These are phyloP conservation scores for Pemphredon lugubris DNA, from an alignment of 2,888 invertebrate species.

Conservation along the genomic window DNA sequence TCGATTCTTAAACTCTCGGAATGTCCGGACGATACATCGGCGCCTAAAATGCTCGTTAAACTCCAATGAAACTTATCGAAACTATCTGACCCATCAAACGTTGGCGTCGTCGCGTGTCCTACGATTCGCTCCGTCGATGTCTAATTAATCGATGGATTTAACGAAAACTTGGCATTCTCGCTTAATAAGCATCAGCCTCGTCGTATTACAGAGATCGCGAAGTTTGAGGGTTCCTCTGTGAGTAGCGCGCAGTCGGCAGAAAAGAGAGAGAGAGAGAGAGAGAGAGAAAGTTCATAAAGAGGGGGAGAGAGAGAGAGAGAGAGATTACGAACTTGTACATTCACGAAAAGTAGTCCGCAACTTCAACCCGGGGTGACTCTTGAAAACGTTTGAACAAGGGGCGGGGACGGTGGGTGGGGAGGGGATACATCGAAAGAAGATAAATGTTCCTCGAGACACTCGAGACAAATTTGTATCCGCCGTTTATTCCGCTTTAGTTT, in stretches of 20 bases:
- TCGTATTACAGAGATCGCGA: background rate
- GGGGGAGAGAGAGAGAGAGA: conserved; percentile 15
- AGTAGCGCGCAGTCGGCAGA: background rate
- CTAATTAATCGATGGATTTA: no score
- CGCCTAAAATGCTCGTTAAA: background rate
- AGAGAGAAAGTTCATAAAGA: conserved; percentile 7
- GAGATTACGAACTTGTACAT: conserved; percentile 48
- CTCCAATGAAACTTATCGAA: background rate
- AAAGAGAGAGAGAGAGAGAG: conserved; percentile 8
- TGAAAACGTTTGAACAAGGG: conserved; percentile 11
- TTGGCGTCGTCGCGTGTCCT: no score
- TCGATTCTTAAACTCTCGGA: background rate
- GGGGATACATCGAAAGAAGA: conserved; percentile 26
- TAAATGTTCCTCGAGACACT: conserved; percentile 30
- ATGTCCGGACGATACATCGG: background rate
- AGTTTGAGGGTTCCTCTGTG: background rate
- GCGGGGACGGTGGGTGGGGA: conserved; percentile 8
- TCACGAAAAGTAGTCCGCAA: conserved; percentile 50
- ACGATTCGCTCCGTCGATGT: no score
- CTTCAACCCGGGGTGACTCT: conserved; percentile 31
- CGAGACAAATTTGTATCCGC: conserved; percentile 30
- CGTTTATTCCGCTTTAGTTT: conserved; percentile 28
- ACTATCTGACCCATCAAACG: no score
- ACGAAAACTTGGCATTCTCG: no score
- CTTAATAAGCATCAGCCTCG: background rate